Conservation (phyloP, 2,797 vertebrate genomes). For the Gymnothorax javanicus region DNA sequence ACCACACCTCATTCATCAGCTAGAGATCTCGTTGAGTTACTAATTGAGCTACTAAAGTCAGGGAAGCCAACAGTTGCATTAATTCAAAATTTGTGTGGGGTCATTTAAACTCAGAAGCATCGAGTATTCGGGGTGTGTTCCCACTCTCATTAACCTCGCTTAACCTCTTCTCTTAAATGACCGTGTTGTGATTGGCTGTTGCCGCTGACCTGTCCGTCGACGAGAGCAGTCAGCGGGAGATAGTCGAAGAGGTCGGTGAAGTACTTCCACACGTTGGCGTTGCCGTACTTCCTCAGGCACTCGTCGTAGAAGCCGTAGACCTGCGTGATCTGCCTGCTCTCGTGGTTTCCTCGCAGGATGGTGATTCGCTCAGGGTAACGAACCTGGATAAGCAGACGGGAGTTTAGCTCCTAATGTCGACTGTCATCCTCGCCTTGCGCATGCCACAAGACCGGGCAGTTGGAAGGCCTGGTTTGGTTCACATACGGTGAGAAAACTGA, state of each 20-base stretch:
- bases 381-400: conserved; percentile 67
- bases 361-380: conserved; percentile 94
- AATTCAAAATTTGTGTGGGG: not conserved
- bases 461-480: not conserved
- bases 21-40: no score
- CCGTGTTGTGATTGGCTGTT: not conserved
- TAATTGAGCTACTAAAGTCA: no score
- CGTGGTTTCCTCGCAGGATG: conserved; percentile 92
- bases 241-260: conserved; percentile 97
- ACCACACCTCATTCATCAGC: no score
- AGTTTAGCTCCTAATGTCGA: no score
- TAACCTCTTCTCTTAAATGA: no score
- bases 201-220: conserved; percentile 86
- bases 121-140: not conserved
- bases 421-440: not conserved
- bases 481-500: not conserved
- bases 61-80: not conserved
- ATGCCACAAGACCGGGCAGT: not conserved
- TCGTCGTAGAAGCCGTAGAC: conserved; percentile 96
- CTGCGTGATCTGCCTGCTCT: conserved; percentile 95
- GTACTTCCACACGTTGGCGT: conserved; percentile 96
- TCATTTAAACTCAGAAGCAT: no score
- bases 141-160: not conserved
- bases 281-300: conserved; percentile 94
- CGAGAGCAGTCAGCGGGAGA: conserved; percentile 92